These are phyloP conservation scores for Petrocephalus microphthalmus DNA, from an alignment of 2,113 vertebrate genomes.

Conservation along the genomic window DNA sequence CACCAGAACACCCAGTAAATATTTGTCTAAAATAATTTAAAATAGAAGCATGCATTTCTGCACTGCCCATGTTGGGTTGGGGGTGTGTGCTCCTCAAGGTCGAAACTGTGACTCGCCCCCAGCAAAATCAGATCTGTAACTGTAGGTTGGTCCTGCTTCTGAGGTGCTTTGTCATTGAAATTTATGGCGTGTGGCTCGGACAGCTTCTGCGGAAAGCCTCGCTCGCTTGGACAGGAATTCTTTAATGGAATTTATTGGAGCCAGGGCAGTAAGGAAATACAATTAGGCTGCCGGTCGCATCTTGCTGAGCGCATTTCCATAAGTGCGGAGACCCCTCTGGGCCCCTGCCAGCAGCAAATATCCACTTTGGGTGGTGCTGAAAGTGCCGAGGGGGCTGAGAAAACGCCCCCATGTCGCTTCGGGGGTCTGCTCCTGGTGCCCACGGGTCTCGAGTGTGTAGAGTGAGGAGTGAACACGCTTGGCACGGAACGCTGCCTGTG, in stretches of 20 bases:
- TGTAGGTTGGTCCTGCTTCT: slow-evolving; percentile 4
- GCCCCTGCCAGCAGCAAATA: not conserved
- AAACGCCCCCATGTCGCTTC: too few species aligned
- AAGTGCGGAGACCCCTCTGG: not conserved
- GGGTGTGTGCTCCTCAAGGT: not conserved
- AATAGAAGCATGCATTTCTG: not conserved
- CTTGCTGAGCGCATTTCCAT: not conserved
- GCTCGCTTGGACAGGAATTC: slow-evolving; percentile 13
- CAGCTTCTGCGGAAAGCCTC: not conserved
- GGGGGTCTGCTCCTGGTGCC: not conserved
- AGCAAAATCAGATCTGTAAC: slow-evolving; percentile 15
- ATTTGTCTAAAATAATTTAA: not conserved
- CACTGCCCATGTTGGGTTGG: not conserved
- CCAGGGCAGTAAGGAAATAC: slow-evolving; percentile 8
- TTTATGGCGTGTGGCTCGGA: slow-evolving; percentile 19
- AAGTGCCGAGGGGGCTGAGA: not conserved
- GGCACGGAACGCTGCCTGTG: not conserved
- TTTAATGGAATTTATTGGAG: slow-evolving; percentile 21
- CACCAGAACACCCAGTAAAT: not conserved
- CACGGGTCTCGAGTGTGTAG: not conserved
- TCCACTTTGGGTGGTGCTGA: not conserved
- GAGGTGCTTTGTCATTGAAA: slow-evolving; percentile 12
- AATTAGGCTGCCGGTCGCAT: slow-evolving; percentile 7
- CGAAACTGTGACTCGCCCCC: not conserved
- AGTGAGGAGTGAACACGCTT: too few species aligned